phyloP scores from a whole-genome alignment of 1,140 invertebrate species.

The Sarcophaga peregrina region DNA sequence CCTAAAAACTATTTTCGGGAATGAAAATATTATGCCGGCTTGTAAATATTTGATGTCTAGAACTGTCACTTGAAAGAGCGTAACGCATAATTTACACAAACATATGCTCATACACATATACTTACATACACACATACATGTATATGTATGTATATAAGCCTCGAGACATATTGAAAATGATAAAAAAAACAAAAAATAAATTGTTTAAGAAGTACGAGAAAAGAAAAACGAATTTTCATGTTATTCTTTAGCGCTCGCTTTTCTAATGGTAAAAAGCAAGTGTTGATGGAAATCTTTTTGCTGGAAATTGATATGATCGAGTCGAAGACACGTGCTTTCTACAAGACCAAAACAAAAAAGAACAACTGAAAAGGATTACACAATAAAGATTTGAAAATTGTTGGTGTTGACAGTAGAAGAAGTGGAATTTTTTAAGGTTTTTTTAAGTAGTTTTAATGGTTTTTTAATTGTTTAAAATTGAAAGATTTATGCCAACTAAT shows the following conservation, averaged over 20 bases:
- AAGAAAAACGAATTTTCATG: neutral
- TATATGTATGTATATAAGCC: neutral
- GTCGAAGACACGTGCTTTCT: constrained; percentile 4
- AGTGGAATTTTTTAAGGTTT: neutral
- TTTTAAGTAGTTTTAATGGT: constrained; percentile 33
- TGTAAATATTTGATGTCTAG: constrained; percentile 10
- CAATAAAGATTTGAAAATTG: neutral
- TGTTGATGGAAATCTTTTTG: constrained; percentile 15
- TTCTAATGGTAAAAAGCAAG: constrained; percentile 21
- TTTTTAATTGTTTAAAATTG: constrained; percentile 33
- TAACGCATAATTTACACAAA: no score
- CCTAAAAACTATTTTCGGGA: neutral
- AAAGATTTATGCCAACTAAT: constrained; percentile 29
- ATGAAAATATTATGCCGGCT: constrained; percentile 27
- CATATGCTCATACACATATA: no score
- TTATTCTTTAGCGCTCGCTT: neutral
- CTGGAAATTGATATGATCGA: neutral
- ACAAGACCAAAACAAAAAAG: neutral
- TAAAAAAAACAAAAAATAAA: constrained; percentile 1
- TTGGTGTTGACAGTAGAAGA: no score
- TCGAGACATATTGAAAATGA: neutral
- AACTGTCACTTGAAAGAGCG: neutral
- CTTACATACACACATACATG: no score
- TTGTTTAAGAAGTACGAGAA: neutral
- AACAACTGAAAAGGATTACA: neutral